Evolutionary conservation across 2,797 vertebrate species (phyloP).

Genomic region (Phataginus tricuspis): DNA sequence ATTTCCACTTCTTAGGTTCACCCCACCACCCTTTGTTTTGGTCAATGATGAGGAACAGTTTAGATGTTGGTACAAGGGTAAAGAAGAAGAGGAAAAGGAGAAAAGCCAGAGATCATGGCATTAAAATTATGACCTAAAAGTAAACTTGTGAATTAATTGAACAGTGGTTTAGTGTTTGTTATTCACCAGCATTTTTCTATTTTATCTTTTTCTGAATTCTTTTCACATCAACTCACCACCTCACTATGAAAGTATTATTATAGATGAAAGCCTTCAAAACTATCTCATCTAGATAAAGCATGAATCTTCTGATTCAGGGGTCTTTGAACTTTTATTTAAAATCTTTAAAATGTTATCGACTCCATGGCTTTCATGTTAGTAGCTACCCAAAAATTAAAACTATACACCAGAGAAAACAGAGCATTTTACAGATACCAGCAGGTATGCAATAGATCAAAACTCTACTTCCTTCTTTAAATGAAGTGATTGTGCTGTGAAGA

Average conservation of each 20-base stretch:
- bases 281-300: slow-evolving; percentile 33
- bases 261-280: slow-evolving; percentile 67
- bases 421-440: slow-evolving; percentile 54
- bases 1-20: not conserved
- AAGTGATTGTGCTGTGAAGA: not conserved
- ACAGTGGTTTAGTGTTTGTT: slow-evolving; percentile 15
- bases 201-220: slow-evolving; percentile 62
- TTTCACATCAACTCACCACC: slow-evolving; percentile 50
- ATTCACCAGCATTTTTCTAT: slow-evolving; percentile 37
- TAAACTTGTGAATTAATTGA: not conserved
- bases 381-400: slow-evolving; percentile 34
- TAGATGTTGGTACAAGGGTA: not conserved
- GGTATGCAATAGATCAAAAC: slow-evolving; percentile 63
- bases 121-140: slow-evolving; percentile 3
- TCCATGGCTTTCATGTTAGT: slow-evolving; percentile 54
- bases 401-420: not conserved
- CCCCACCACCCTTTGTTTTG: not conserved
- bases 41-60: not conserved
- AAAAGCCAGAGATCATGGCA: not conserved
- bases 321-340: slow-evolving; percentile 67
- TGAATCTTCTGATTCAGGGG: slow-evolving; percentile 51
- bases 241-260: slow-evolving; percentile 60
- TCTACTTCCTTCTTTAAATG: slow-evolving; percentile 30
- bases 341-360: slow-evolving; percentile 61
- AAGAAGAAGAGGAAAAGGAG: not conserved